A percentile compares a stretch with the other conserved stretches of the same genome.
Evolutionary conservation across 2,113 vertebrate species (phyloP).

Genomic region (Hippocampus abdominalis): DNA sequence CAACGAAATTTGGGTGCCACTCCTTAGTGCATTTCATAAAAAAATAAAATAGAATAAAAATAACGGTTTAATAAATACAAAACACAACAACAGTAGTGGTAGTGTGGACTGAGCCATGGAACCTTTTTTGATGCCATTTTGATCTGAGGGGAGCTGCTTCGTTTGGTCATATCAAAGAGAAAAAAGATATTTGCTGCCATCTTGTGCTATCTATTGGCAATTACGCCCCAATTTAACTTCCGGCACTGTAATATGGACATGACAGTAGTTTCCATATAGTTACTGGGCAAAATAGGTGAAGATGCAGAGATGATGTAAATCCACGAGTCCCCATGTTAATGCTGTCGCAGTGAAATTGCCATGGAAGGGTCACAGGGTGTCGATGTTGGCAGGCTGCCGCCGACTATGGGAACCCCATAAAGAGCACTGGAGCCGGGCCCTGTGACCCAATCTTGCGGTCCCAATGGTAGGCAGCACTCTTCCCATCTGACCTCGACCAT

Average conservation of each 20-base stretch:
- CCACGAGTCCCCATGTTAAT: conserved; percentile 50
- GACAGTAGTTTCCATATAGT: conserved; percentile 32
- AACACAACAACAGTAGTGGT: too few relatives aligned
- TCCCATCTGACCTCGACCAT: conserved; percentile 40
- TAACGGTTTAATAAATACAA: too few relatives aligned
- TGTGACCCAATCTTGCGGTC: conserved; percentile 38
- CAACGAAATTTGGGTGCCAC: too few relatives aligned
- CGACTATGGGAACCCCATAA: conserved; percentile 57
- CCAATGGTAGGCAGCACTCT: conserved; percentile 39
- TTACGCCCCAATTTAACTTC: not conserved
- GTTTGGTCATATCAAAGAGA: not conserved
- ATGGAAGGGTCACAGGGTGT: conserved; percentile 60
- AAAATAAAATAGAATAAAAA: too few relatives aligned
- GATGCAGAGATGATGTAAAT: conserved; percentile 36
- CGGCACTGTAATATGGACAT: conserved; percentile 6
- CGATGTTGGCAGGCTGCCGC: conserved; percentile 66
- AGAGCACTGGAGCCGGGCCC: conserved; percentile 56
- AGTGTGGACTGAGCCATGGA: too few relatives aligned
- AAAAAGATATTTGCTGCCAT: not conserved
- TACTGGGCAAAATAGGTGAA: conserved; percentile 30
- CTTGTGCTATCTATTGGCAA: not conserved
- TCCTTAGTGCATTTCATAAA: too few relatives aligned
- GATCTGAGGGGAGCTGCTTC: not conserved
- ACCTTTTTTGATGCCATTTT: not conserved
- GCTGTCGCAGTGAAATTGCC: conserved; percentile 66